Evolutionary conservation across 2,797 vertebrate genomes (phyloP), one percentile per base, ranked within the genome.

Genomic region (Gymnocypris eckloni): DNA sequence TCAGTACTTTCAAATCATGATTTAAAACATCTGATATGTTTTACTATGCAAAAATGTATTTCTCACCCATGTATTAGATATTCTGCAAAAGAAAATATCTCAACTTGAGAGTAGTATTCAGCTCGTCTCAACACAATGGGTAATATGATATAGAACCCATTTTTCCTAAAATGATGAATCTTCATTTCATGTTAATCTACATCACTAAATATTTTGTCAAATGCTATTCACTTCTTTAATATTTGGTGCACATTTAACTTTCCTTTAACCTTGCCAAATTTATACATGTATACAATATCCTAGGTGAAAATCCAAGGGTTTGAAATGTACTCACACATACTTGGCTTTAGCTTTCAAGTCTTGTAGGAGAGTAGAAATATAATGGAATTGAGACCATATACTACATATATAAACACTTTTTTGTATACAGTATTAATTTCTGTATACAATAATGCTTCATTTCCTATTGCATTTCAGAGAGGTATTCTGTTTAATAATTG

Each of bases 401-500:
- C 4, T 45, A 10, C 43, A 72, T 10, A 12, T 18, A 6, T 52
- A 52, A 52, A 25, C 10, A 25, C 6, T 50, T n/a, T 4, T 33
- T 25, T 64, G 56, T 64, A 28, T 33, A 48, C 25, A 33, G 25
- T 6, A 80, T 48, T 33, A 33, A 33, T n/a, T 4, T 33, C 25
- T 64, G 56, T 64, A 28, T 33, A 48, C 25, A 33, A 16, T 6
- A 79, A 61, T 61, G 10, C 25, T 64, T 45, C 1, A 78, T 41
- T 41, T n/a, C 75, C 61, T 20, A 64, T 43, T 79, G 22, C 7
- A 43, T 64, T 78, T 25, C 25, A 80, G 25, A 48, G 61, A 80
- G 25, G 43, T 67, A 48, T 67, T 67, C 25, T 22, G 6, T 80
- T 67, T 80, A 80, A 78, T 78, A 59, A 33, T 22, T 50, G 10